phyloP scores from a whole-genome alignment of 2,113 vertebrate species.

The Zosterops lateralis region DNA sequence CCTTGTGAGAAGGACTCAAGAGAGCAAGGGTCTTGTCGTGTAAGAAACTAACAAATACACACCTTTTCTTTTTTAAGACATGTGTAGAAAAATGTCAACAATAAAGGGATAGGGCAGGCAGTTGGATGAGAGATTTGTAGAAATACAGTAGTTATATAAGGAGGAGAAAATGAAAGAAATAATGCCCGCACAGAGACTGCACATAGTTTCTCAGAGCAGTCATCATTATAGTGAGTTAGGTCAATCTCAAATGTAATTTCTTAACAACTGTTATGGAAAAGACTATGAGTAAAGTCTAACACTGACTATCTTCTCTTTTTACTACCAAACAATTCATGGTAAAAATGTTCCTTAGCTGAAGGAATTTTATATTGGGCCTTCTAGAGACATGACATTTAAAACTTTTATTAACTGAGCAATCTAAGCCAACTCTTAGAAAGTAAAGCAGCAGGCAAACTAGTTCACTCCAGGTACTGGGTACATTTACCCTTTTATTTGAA shows the following conservation, averaged over 20 bases:
- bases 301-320: neutral
- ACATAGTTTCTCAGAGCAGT: neutral
- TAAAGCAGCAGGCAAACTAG: slow-evolving; percentile 10
- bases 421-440: slow-evolving; percentile 25
- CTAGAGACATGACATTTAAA: slow-evolving; percentile 21
- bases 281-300: neutral
- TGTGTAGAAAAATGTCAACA: neutral
- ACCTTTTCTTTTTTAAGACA: neutral
- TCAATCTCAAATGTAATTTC: neutral
- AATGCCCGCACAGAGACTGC: neutral
- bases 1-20: neutral
- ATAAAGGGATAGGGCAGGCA: neutral
- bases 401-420: slow-evolving; percentile 32
- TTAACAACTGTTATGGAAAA: neutral
- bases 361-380: neutral
- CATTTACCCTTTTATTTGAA: slow-evolving; percentile 44
- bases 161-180: neutral
- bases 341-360: neutral
- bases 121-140: neutral
- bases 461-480: slow-evolving; percentile 5
- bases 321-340: neutral
- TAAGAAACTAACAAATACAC: neutral
- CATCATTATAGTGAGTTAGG: neutral
- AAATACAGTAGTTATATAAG: neutral
- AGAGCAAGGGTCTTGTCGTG: neutral